phyloP scores from a whole-genome alignment of 2,113 vertebrate species.

The Onychostoma macrolepis region DNA sequence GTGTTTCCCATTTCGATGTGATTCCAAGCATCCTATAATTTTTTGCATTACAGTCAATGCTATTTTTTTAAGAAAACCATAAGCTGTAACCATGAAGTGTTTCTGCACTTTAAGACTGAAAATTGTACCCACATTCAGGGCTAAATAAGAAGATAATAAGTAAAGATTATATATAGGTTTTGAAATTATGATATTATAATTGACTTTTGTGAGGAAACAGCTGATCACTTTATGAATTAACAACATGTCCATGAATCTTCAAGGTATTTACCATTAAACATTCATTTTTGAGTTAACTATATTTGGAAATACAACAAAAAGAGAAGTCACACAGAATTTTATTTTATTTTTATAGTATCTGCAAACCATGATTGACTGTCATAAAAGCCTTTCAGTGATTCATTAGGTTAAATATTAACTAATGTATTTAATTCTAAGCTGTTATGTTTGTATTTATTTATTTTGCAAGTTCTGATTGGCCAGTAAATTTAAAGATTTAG shows the following conservation, averaged over 20 bases:
- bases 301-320: not conserved
- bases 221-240: not conserved
- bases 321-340: not conserved
- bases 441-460: no score
- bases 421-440: no score
- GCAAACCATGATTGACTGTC: no score
- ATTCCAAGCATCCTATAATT: not conserved
- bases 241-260: not conserved
- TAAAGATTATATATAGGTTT: no score
- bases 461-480: no score
- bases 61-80: not conserved
- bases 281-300: not conserved
- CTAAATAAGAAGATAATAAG: no score
- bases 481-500: no score
- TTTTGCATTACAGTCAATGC: not conserved
- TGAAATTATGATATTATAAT: not conserved
- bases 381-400: not conserved
- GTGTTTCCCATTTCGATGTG: not conserved
- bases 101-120: not conserved
- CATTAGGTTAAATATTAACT: no score
- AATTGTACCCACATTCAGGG: no score
- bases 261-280: not conserved
- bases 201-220: not conserved
- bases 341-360: not conserved
- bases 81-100: not conserved